A percentile compares a stretch with the other conserved stretches of the same genome.
phyloP scores from a whole-genome alignment of 35 echinoderm and acorn worm species.

The Acanthaster planci region DNA sequence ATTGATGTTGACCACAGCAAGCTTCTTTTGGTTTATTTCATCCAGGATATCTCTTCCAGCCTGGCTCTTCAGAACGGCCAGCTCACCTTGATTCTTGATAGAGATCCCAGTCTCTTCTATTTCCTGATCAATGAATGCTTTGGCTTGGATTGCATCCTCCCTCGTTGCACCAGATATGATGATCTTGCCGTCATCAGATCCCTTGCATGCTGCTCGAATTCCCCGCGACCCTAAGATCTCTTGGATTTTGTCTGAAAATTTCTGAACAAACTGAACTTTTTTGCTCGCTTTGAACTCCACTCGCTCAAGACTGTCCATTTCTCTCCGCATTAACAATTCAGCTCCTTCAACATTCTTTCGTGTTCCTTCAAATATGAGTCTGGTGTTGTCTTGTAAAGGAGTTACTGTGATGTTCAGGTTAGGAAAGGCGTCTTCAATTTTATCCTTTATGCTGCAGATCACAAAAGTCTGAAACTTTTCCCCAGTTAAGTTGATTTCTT shows the following conservation, averaged over 20 bases:
- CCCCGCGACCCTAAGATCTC: not conserved
- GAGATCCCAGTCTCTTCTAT: not conserved
- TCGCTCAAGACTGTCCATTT: constrained; percentile 18
- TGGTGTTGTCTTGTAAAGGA: not conserved
- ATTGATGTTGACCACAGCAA: not conserved
- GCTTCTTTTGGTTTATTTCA: not conserved
- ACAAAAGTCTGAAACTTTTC: constrained; percentile 9
- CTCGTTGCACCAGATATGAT: not conserved
- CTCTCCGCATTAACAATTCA: not conserved
- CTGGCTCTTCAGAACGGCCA: constrained; percentile 1
- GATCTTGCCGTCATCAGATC: constrained; percentile 27
- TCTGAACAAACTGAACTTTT: not conserved
- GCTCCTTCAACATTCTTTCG: not conserved
- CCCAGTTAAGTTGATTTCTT: not conserved
- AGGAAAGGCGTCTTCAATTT: not conserved
- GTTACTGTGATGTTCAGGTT: not conserved
- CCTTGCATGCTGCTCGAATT: not conserved
- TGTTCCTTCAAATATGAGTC: constrained; percentile 20
- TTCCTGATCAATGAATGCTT: not conserved
- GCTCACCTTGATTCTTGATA: not conserved
- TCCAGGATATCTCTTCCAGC: constrained; percentile 17
- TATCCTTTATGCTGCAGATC: not conserved
- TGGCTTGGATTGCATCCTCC: not conserved
- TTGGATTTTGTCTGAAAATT: constrained; percentile 22
- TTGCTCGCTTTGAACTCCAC: not conserved